Conservation (phyloP, 2,113 vertebrate species). For the Tychaedon coryphoeus region DNA sequence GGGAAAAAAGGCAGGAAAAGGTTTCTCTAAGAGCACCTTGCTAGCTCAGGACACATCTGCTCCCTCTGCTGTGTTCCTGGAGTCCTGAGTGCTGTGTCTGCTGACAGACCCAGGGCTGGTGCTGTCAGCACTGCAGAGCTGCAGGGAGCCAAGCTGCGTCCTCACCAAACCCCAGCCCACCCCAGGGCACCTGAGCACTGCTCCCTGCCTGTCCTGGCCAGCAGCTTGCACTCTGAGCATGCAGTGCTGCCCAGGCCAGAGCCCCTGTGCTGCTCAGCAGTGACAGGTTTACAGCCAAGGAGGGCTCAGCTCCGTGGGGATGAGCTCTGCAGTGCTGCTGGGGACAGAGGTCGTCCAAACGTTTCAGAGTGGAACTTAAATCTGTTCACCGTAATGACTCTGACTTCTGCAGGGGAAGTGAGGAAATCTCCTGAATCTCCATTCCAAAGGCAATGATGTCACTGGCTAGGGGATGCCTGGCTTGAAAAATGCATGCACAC, state of each 20-base stretch:
- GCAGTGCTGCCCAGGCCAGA: background rate
- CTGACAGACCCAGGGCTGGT: background rate
- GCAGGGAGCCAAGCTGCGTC: background rate
- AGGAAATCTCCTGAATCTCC: background rate
- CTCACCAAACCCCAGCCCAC: background rate
- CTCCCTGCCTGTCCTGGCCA: background rate
- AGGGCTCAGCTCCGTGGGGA: background rate
- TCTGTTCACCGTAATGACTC: background rate
- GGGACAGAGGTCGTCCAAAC: background rate
- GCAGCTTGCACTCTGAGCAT: background rate
- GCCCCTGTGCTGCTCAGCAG: background rate
- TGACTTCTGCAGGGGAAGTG: background rate
- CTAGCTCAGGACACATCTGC: background rate
- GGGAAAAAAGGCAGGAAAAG: background rate
- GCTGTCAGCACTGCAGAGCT: slow-evolving; percentile 54
- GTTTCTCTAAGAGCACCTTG: background rate
- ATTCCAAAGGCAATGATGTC: background rate
- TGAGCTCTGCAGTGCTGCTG: background rate
- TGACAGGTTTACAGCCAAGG: background rate
- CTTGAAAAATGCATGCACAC: background rate
- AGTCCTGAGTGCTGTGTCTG: background rate
- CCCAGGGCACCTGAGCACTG: background rate
- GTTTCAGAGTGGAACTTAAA: background rate
- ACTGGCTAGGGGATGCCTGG: background rate
- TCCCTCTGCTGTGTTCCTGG: background rate